These are phyloP conservation scores for Gymnopithys bicolor DNA, from an alignment of 2,797 vertebrate species.

Conservation along the genomic window DNA sequence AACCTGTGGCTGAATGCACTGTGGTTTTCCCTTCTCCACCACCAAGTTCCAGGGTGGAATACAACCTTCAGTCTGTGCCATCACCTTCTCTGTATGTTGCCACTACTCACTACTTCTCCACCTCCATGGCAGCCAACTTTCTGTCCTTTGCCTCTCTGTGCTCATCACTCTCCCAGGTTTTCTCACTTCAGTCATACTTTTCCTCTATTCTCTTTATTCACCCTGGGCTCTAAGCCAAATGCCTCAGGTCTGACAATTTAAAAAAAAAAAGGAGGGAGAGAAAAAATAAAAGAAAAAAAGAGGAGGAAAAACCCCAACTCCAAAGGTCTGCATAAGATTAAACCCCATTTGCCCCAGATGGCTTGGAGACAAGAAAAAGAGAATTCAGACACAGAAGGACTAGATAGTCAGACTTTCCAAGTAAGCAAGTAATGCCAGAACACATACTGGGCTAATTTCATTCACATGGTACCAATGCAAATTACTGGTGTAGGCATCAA, in stretches of 20 bases:
- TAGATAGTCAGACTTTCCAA: background rate
- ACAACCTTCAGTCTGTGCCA: background rate
- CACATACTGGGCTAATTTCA: background rate
- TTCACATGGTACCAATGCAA: background rate
- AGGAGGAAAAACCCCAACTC: background rate
- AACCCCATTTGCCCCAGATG: background rate
- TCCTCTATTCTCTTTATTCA: background rate
- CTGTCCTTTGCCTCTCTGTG: background rate
- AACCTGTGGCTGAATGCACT: background rate
- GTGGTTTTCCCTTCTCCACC: background rate
- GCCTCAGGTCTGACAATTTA: background rate
- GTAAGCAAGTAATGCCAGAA: background rate
- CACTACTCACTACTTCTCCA: background rate
- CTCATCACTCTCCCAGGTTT: background rate
- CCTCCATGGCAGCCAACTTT: background rate
- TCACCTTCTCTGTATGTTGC: background rate
- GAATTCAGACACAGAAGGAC: background rate
- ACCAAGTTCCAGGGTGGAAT: background rate
- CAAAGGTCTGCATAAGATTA: conserved; percentile 1
- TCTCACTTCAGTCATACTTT: background rate
- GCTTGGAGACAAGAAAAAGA: background rate
- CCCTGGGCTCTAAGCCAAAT: conserved; percentile 8
- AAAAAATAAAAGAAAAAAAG: background rate
- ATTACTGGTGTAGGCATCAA: background rate
- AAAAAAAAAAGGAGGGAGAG: background rate